Base-by-base conservation (phyloP, 2,888 invertebrate species). In the Colletes collaris region DNA sequence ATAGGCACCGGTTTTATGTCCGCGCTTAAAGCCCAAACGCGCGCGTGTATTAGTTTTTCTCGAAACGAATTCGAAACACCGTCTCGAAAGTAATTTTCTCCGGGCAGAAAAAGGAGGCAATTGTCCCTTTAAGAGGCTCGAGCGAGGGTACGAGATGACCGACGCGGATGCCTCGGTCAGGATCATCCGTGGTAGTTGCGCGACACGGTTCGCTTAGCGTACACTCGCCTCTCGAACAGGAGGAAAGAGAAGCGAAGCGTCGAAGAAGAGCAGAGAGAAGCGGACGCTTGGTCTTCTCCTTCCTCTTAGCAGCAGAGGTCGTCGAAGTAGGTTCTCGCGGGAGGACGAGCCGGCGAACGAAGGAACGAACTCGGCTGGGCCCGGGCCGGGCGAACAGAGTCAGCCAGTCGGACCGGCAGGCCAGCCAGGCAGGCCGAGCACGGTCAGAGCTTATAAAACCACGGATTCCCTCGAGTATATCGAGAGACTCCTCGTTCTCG, bases 391-490 rank as follows among this genome's bases (percentile, higher is more conserved):
- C 64, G 46, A 37, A 0, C 56, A 11, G n/a, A 37, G 37, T 13
- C 19, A 27, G 56, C 4, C 13, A 5, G 58, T 4, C 7, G 11
- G 60, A 11, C 44, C 19, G 60, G 16, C 44, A 60, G 60, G 58
- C 8, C 7, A 46, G 7, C 44, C 44, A 84, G 81, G 50, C 79
- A 79, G 63, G 62, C 63, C 52, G 75, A 69, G 70, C 68, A 72
- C 79, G 72, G 59, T 72, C 75, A 16, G 27, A 27, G 70, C 78
- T 73, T 78, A 80, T 75, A 81, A 81, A 86, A 78, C 79, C 79
- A 77, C 84, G 82, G 73, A 88, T 87, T 87, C 88, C 78, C 82
- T 67, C 76, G 76, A 74, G 86, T 86, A 77, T 81, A 83, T 87
- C 84, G 82, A 85, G 79, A 82, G 81, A 27, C 62, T 49, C 8